Percentiles rank a stretch among this genome's conserved stretches.
These are phyloP conservation scores for Lepidostoma basale DNA, from an alignment of 1,140 invertebrate genomes.

Conservation along the genomic window DNA sequence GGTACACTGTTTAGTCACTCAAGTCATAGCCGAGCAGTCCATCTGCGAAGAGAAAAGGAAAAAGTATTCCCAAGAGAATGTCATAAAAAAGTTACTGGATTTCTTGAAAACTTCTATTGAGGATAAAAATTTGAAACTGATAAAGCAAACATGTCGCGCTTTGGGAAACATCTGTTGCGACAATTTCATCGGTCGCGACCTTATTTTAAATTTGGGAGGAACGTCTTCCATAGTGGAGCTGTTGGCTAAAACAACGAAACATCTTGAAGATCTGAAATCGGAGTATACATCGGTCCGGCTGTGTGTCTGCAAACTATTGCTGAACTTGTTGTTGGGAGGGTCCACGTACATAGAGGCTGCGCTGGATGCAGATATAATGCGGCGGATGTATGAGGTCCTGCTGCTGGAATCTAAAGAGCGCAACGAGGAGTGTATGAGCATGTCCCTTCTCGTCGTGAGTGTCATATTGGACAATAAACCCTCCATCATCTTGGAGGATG, in stretches of 20 bases:
- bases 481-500: slow-evolving; percentile 62
- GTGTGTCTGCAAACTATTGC: slow-evolving; percentile 65
- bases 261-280: slow-evolving; percentile 19
- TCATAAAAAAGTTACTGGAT: slow-evolving; percentile 65
- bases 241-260: slow-evolving; percentile 49
- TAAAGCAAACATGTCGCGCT: slow-evolving; percentile 77
- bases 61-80: slow-evolving; percentile 65
- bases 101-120: slow-evolving; percentile 55
- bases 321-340: slow-evolving; percentile 81
- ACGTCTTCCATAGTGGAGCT: slow-evolving; percentile 61
- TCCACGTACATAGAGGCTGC: slow-evolving; percentile 69
- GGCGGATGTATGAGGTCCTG: slow-evolving; percentile 62
- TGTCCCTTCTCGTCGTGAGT: slow-evolving; percentile 74
- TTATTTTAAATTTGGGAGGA: slow-evolving; percentile 67
- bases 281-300: slow-evolving; percentile 48
- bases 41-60: slow-evolving; percentile 72
- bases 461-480: slow-evolving; percentile 74
- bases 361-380: slow-evolving; percentile 70
- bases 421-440: slow-evolving; percentile 59
- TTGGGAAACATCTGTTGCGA: slow-evolving; percentile 89
- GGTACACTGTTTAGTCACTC: slow-evolving; percentile 58
- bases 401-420: slow-evolving; percentile 50
- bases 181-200: slow-evolving; percentile 73
- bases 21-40: slow-evolving; percentile 74
- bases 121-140: slow-evolving; percentile 59